phyloP scores from a whole-genome alignment of 2,888 invertebrate genomes.

The Agrilus cyanescens region DNA sequence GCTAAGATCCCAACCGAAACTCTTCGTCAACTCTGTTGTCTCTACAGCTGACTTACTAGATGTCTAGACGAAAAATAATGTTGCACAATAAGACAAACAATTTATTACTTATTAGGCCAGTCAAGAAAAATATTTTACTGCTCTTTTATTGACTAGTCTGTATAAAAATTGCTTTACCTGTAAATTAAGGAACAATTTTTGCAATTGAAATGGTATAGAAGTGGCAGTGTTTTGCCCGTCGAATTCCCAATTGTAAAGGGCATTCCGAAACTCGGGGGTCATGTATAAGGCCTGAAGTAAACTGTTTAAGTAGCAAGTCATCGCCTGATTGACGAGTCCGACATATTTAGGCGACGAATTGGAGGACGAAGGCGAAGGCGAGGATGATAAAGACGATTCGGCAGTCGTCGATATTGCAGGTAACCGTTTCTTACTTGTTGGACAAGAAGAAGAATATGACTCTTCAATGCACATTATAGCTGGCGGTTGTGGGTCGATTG shows the following conservation, averaged over 20 bases:
- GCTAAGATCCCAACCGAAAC: slow-evolving; percentile 83
- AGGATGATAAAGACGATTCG: background rate
- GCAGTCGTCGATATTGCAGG: background rate
- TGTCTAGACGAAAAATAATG: slow-evolving; percentile 43
- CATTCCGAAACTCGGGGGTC: slow-evolving; percentile 88
- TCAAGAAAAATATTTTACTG: background rate
- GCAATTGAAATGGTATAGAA: slow-evolving; percentile 77
- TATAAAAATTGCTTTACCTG: slow-evolving; percentile 41
- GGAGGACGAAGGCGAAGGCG: background rate
- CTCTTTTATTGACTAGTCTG: background rate
- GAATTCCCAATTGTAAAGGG: slow-evolving; percentile 73
- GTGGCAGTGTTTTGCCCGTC: slow-evolving; percentile 56
- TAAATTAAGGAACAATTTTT: slow-evolving; percentile 71
- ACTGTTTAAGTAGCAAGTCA: slow-evolving; percentile 88
- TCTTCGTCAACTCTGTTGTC: slow-evolving; percentile 74
- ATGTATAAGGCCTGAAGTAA: slow-evolving; percentile 77
- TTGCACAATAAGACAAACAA: background rate
- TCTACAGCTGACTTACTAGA: slow-evolving; percentile 68
- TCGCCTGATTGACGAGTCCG: slow-evolving; percentile 79
- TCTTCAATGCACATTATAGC: slow-evolving; percentile 18
- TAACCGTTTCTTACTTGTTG: no score
- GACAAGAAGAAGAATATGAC: slow-evolving; percentile 4
- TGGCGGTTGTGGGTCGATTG: slow-evolving; percentile 10
- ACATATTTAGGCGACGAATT: slow-evolving; percentile 42
- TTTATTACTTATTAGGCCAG: background rate